Conservation (phyloP, 2,797 vertebrate genomes). For the Rhabdophis nuchalis region DNA sequence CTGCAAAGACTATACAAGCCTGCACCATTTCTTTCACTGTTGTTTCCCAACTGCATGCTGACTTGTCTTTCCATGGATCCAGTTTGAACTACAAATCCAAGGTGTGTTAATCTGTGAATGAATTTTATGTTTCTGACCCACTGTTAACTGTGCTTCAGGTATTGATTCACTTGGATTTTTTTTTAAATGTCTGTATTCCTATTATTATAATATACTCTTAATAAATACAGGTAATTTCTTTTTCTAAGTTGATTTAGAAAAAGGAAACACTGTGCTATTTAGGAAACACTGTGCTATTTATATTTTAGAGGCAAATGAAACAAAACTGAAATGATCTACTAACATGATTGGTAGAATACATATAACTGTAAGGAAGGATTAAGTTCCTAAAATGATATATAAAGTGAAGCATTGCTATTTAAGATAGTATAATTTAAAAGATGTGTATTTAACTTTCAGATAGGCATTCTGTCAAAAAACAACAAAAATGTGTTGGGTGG, state of each 20-base stretch:
- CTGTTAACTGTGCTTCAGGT: not conserved
- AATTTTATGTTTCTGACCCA: conserved; percentile 1
- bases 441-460: not conserved
- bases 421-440: not conserved
- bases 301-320: conserved; percentile 17
- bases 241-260: not conserved
- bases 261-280: not conserved
- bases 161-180: not conserved
- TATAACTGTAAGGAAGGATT: not conserved
- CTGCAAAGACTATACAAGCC: conserved; percentile 45
- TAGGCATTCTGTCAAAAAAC: not conserved
- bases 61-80: not conserved
- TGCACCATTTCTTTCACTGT: conserved; percentile 37
- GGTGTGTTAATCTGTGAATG: not conserved
- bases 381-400: conserved; percentile 31
- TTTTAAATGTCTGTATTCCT: not conserved
- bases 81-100: not conserved
- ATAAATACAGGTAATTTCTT: not conserved
- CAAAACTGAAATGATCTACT: conserved; percentile 17
- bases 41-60: conserved; percentile 21
- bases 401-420: not conserved
- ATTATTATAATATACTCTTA: not conserved
- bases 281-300: not conserved
- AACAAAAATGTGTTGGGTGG: not conserved
- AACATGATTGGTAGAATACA: not conserved